Evolutionary conservation across 2,113 vertebrate species (phyloP), one percentile per base, ranked within the genome.

Genomic region (Paratilapia polleni): DNA sequence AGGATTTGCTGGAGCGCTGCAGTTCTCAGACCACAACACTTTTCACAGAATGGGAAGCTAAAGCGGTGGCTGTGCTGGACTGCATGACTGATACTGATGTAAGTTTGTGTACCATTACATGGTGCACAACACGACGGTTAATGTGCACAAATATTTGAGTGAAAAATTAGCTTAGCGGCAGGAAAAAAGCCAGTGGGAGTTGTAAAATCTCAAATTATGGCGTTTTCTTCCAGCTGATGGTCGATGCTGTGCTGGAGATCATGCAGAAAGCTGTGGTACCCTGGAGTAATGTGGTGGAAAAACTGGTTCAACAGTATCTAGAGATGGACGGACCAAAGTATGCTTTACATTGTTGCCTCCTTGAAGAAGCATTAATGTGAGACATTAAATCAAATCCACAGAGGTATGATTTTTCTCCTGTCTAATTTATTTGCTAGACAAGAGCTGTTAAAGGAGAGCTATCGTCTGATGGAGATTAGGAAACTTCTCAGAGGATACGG

Each of bases 1-100:
- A 99, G 98, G 97, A 99, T 88, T 94, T 99, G 86, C 91, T 99
- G 66, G 97, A 97, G 68, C 96, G 96, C 9, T 98, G 97, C 76
- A 96, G 97, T 83, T 97, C 97, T 20, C 96, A 97, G 63, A 97
- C 96, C 2, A 93, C 94, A 0, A 98, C 98, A 0, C 95, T 99
- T 20, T 99, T 99, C 90, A 97, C 98, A 0, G 96, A 97, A 1
- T 99, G 98, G 98, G 98, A 99, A 87, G 97, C 97, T 13, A 99
- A 99, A 94, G 97, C 97, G 0, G 96, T 99, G 66, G 97, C 98
- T 2, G 96, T 99, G 54, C 95, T 98, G 15, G 90, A 89, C 41
- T 99, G 97, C 70, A 97, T 99, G 92, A 96, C 95, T 1, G 97
- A 98, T 86, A 95, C 94, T 13, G 96, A 98, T 28, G 98, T 99